phyloP scores from a whole-genome alignment of 2,797 vertebrate species.

The Enteromius thamalakanensis region DNA sequence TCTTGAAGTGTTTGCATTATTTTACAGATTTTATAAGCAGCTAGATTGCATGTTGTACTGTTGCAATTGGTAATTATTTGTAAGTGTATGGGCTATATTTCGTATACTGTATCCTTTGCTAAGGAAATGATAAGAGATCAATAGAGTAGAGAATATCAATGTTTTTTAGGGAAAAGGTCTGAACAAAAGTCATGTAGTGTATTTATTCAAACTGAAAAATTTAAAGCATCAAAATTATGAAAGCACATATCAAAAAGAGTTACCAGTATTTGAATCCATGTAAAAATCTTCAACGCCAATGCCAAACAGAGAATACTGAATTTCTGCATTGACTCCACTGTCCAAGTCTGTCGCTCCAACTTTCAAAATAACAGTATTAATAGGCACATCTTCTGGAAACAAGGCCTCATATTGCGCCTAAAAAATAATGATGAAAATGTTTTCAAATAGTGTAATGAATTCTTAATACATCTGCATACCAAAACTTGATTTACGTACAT shows the following conservation, averaged over 20 bases:
- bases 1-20: neutral
- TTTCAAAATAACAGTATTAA: slow-evolving; percentile 87
- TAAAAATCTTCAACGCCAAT: slow-evolving; percentile 93
- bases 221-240: neutral
- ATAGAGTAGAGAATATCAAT: neutral
- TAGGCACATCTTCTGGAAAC: slow-evolving; percentile 86
- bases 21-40: neutral
- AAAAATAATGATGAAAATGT: slow-evolving; percentile 37
- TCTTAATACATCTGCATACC: neutral
- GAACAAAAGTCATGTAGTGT: neutral
- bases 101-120: too few relatives aligned
- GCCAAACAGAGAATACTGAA: slow-evolving; percentile 91
- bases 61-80: neutral
- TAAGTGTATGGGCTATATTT: neutral
- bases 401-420: slow-evolving; percentile 86
- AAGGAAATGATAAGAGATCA: too few relatives aligned
- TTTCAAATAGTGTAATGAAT: neutral
- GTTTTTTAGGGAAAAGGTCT: neutral
- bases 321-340: slow-evolving; percentile 91
- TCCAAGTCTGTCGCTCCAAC: slow-evolving; percentile 91
- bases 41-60: neutral
- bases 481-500: neutral
- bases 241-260: neutral
- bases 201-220: neutral
- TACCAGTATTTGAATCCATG: slow-evolving; percentile 92